Percentiles rank a stretch among this genome's conserved stretches.
Evolutionary conservation across 2,113 vertebrate genomes (phyloP).

Genomic region (Trematocara marginatum): DNA sequence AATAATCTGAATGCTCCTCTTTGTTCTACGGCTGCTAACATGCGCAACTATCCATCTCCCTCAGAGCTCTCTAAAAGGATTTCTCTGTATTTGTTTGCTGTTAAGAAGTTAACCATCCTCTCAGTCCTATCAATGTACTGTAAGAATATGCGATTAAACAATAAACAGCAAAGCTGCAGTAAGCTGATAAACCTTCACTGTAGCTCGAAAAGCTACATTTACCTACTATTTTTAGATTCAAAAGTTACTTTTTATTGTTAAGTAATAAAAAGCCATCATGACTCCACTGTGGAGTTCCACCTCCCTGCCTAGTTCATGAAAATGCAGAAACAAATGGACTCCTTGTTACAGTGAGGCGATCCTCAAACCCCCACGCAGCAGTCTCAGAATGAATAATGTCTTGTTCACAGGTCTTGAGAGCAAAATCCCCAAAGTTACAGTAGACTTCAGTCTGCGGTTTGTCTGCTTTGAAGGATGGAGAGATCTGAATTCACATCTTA

Average conservation of each 20-base stretch:
- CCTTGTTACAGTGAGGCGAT: slow-evolving; percentile 30
- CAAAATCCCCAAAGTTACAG: slow-evolving; percentile 25
- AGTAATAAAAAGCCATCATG: background rate
- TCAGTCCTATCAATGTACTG: background rate
- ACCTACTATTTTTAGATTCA: background rate
- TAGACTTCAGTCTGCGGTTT: background rate
- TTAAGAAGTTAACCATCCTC: background rate
- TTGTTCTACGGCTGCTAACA: background rate
- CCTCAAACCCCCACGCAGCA: slow-evolving; percentile 13
- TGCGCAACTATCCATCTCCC: background rate
- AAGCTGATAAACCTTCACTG: background rate
- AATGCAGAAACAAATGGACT: slow-evolving; percentile 25
- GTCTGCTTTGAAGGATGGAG: background rate
- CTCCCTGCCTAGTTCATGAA: background rate
- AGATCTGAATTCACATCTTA: background rate
- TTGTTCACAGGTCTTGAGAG: slow-evolving; percentile 31
- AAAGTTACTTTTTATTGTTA: background rate
- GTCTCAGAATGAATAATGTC: slow-evolving; percentile 28
- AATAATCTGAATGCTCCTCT: slow-evolving; percentile 3
- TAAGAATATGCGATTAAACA: background rate
- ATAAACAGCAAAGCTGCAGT: background rate
- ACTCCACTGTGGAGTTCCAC: background rate
- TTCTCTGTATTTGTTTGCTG: background rate
- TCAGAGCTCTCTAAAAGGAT: background rate
- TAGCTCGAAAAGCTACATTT: background rate